Conservation (phyloP, 2,113 vertebrate genomes). For the Passer domesticus region DNA sequence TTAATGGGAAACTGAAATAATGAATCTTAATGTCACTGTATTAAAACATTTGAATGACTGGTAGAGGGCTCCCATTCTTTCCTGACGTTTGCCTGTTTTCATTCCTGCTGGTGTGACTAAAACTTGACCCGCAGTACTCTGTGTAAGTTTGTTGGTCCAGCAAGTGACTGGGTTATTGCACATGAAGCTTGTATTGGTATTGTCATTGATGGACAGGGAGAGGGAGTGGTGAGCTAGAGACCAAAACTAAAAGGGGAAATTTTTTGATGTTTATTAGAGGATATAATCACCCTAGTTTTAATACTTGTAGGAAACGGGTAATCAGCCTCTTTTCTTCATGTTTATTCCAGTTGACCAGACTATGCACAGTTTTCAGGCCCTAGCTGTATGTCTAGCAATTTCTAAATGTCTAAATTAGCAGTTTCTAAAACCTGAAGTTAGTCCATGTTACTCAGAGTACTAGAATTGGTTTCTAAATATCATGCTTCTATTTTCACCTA, state of each 20-base stretch:
- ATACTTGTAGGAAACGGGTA: background rate
- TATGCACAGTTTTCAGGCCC: background rate
- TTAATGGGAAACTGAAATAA: background rate
- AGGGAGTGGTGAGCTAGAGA: background rate
- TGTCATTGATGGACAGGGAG: background rate
- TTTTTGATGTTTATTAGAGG: background rate
- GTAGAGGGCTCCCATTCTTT: background rate
- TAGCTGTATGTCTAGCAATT: background rate
- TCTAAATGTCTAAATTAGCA: background rate
- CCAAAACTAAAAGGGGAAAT: background rate
- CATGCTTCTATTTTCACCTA: background rate
- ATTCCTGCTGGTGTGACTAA: background rate
- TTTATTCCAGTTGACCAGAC: background rate
- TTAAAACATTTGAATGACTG: background rate
- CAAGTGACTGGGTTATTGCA: background rate
- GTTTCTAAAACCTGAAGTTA: background rate
- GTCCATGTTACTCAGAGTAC: background rate
- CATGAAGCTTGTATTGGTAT: accelerated
- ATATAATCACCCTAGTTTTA: background rate
- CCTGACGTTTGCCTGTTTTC: background rate
- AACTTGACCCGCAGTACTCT: background rate
- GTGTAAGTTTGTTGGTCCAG: background rate
- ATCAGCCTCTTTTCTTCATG: background rate
- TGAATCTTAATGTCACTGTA: background rate
- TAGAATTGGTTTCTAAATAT: background rate